Conservation (phyloP, 2,888 invertebrate species). For the Phengaris alcon region DNA sequence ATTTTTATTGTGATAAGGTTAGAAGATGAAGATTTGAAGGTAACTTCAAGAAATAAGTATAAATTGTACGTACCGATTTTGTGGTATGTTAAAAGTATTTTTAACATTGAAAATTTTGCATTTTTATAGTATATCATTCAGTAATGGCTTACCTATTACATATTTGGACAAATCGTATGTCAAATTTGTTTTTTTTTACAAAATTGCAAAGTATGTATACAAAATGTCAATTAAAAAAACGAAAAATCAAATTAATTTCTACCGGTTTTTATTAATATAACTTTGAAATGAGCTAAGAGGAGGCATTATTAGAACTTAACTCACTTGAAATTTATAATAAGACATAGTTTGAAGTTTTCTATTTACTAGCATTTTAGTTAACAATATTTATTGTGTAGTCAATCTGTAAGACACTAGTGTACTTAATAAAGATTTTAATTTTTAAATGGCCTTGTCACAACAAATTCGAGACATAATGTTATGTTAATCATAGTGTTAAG, state of each 20-base stretch:
- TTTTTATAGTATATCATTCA: not conserved
- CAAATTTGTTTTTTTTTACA: conserved; percentile 4
- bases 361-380: conserved; percentile 10
- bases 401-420: conserved; percentile 21
- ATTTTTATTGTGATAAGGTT: conserved; percentile 17
- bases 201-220: not conserved
- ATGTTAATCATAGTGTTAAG: conserved; percentile 16
- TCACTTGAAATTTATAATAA: conserved; percentile 7
- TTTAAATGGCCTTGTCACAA: conserved; percentile 3
- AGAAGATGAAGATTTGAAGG: not conserved
- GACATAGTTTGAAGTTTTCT: conserved; percentile 8
- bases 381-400: conserved; percentile 16
- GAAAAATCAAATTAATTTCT: not conserved
- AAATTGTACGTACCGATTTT: not conserved
- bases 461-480: conserved; percentile 23
- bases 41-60: not conserved
- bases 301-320: conserved; percentile 23
- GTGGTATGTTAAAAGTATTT: conserved; percentile 4
- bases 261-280: not conserved
- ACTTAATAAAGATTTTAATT: conserved; percentile 19
- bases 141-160: not conserved
- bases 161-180: not conserved
- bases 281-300: conserved; percentile 20
- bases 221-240: not conserved
- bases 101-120: not conserved